Conservation (phyloP, 2,888 invertebrate species). For the Cantharis flavilabris region DNA sequence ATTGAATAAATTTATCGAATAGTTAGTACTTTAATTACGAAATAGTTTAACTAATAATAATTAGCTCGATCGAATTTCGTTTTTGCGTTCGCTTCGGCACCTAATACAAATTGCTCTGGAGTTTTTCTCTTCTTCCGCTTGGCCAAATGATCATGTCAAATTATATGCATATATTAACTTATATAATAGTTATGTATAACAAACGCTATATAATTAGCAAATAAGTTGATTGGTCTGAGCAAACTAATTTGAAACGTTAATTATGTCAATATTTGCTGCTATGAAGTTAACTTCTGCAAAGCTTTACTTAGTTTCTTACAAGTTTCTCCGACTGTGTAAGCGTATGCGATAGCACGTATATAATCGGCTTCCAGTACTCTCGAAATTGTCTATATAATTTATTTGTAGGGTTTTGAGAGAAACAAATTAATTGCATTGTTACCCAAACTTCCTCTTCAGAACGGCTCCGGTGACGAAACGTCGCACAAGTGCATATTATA, state of each 20-base stretch:
- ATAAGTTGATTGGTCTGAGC: constrained; percentile 13
- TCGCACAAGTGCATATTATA: too few relatives aligned
- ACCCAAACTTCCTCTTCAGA: neutral
- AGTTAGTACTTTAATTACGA: neutral
- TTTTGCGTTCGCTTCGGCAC: neutral
- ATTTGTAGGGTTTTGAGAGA: neutral
- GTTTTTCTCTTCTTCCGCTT: neutral
- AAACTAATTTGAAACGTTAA: constrained; percentile 5
- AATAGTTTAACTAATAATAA: neutral
- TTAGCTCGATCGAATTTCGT: neutral
- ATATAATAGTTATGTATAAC: neutral
- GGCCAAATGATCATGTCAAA: neutral
- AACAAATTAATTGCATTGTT: neutral
- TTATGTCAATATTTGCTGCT: neutral
- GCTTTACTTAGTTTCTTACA: neutral
- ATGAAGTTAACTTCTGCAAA: neutral
- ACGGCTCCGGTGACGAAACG: too few relatives aligned
- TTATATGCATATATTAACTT: neutral
- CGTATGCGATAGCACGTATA: neutral
- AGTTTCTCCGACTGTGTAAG: neutral
- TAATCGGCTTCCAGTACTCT: neutral
- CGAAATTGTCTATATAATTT: neutral
- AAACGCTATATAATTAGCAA: constrained; percentile 1
- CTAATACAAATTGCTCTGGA: neutral
- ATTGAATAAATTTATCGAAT: neutral